These are phyloP conservation scores for Microcebus ravelobensis DNA, from an alignment of 2,113 vertebrate species.

Conservation along the genomic window DNA sequence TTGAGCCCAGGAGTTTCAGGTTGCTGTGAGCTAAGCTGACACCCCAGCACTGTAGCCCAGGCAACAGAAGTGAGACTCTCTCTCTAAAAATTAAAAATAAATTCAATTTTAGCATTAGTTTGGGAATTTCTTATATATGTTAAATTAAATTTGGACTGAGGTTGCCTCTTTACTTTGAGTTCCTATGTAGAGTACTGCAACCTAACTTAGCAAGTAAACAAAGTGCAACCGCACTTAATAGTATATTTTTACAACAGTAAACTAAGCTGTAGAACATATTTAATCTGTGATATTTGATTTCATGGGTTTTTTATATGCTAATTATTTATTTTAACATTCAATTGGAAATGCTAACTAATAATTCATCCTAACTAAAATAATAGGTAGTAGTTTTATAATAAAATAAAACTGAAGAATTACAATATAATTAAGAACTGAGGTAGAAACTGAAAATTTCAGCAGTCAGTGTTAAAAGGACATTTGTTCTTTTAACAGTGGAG, in stretches of 20 bases:
- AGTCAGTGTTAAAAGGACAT: background rate
- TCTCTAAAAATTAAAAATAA: background rate
- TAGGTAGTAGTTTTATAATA: background rate
- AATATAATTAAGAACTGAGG: background rate
- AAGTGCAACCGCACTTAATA: background rate
- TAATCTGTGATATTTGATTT: background rate
- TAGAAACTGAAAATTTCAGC: background rate
- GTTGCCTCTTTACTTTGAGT: background rate
- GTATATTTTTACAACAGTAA: too few species aligned
- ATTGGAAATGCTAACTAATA: background rate
- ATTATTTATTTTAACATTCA: constrained; percentile 25
- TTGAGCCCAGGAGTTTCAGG: too few species aligned
- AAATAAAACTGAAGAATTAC: background rate
- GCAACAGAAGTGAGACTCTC: too few species aligned
- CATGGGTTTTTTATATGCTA: background rate
- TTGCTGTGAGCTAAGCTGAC: too few species aligned
- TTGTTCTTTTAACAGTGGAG: constrained; percentile 29
- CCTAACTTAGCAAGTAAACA: background rate
- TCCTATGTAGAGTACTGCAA: background rate
- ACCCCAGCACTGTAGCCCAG: too few species aligned
- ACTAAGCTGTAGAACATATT: background rate
- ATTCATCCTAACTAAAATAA: background rate
- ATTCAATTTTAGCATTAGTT: background rate
- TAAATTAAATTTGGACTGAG: background rate
- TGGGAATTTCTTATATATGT: background rate